Evolutionary conservation across 2,888 invertebrate species (phyloP).

Genomic region (Incurvaria masculella): DNA sequence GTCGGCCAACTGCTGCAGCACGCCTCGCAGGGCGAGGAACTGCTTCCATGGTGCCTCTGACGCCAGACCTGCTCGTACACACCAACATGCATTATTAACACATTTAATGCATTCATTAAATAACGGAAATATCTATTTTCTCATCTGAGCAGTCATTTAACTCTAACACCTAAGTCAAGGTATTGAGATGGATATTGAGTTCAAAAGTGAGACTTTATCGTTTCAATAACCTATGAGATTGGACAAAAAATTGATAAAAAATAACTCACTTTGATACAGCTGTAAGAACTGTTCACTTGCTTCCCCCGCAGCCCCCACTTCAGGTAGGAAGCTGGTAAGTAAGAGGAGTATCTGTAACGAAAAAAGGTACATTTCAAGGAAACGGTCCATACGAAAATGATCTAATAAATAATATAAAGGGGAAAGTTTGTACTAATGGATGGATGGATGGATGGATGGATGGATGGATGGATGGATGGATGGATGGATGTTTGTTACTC

Average conservation of each 20-base stretch:
- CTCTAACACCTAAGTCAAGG: too few relatives aligned
- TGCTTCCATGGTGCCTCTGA: conserved; percentile 90
- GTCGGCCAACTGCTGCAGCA: conserved; percentile 79
- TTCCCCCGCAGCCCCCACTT: conserved; percentile 85
- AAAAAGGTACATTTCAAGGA: too few relatives aligned
- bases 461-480: too few relatives aligned
- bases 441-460: too few relatives aligned
- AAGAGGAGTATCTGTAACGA: conserved; percentile 70
- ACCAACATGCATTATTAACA: neutral
- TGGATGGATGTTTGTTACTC: too few relatives aligned
- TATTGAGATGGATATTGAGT: too few relatives aligned
- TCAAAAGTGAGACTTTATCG: neutral
- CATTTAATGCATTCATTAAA: neutral
- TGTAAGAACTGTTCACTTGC: conserved; percentile 88
- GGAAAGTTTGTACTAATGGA: too few relatives aligned
- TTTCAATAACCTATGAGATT: too few relatives aligned
- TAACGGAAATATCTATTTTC: too few relatives aligned
- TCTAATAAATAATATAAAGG: too few relatives aligned
- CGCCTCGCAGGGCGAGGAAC: conserved; percentile 85
- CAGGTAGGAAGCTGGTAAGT: conserved; percentile 83
- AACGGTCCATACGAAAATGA: too few relatives aligned
- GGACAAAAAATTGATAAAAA: neutral
- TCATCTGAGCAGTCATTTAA: too few relatives aligned
- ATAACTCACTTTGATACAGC: conserved; percentile 69
- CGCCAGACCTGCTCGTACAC: conserved; percentile 58